Base-by-base conservation (phyloP, 2,888 invertebrate species). In the Amphimallon solstitiale region DNA sequence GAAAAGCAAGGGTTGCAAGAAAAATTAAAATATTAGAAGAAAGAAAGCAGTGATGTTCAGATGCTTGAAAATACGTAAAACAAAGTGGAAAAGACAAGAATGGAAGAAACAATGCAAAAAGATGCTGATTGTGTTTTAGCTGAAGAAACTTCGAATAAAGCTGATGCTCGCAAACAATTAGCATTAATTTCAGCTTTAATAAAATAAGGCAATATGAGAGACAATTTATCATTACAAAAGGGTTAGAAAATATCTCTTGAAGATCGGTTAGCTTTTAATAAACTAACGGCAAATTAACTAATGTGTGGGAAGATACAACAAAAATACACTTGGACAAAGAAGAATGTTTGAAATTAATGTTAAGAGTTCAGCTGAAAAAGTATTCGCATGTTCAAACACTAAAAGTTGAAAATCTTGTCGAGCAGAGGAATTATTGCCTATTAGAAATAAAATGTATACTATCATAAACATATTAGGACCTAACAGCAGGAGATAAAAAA, bases 121-220 rank as follows among this genome's bases (percentile, higher is more conserved):
- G 87, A 90, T 76, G 91, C 91, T 0, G 93, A 93, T 78, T 81
- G 86, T 67, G 86, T 92, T 6, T 81, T 93, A 2, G 86, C 87
- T 60, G 91, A 91, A 74, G 91, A 93, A 0, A 84, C 88, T 4
- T 86, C 87, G 68, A 92, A 91, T 77, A 89, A 90, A 74, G 84
- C 84, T 15, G 92, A 93, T 75, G 90, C 90, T 0, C 87, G 86
- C 70, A 89, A 88, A 73, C 88, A 88, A 73, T 77, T 91, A 1
- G 83, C 86, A 0, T 83, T 92, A 63, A 80, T 93, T 35, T 85
- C 88, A 14, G 87, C 89, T 0, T 78, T 93, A 19, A 77, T 86
- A 17, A 90, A 89, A 77, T 82, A 93, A 17, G 84, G 92, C 56
- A 85, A 82, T 63, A 86, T 90, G 0, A 83, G 91, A 65, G 85